These are phyloP conservation scores for Callopanchax toddi DNA, from an alignment of 2,113 vertebrate species.

Conservation along the genomic window DNA sequence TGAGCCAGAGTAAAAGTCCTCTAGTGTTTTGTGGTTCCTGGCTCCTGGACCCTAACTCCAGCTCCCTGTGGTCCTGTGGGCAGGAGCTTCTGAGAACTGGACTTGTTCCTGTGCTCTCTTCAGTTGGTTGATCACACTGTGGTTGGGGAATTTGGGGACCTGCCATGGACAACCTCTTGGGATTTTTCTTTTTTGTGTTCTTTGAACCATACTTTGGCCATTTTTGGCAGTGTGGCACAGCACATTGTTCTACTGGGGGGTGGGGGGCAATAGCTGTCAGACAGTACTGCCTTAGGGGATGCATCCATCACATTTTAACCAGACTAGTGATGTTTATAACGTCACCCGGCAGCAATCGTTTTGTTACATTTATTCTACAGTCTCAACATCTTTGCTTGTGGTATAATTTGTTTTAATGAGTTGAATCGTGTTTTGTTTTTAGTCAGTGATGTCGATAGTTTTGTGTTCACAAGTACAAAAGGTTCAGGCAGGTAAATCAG, in stretches of 20 bases:
- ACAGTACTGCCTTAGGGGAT: not conserved
- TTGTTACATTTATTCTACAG: no score
- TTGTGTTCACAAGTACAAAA: no score
- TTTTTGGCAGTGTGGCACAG: not conserved
- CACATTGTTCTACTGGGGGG: not conserved
- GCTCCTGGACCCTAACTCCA: no score
- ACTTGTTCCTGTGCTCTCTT: not conserved
- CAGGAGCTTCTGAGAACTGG: not conserved
- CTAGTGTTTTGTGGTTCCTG: not conserved
- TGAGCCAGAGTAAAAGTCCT: not conserved
- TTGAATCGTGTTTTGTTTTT: no score
- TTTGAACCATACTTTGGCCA: not conserved
- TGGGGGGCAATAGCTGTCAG: not conserved
- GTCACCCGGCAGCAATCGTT: no score
- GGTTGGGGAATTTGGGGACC: not conserved
- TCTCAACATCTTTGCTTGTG: no score
- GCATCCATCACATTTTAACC: not conserved
- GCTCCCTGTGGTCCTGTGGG: not conserved
- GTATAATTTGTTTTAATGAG: no score
- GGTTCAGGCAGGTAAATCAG: no score
- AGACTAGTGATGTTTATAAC: not conserved
- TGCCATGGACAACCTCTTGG: not conserved
- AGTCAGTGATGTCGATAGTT: no score
- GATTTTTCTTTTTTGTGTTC: not conserved
- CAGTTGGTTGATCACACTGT: not conserved